These are phyloP conservation scores for Brachyalestes nurse DNA, from an alignment of 2,797 vertebrate genomes.

Conservation along the genomic window DNA sequence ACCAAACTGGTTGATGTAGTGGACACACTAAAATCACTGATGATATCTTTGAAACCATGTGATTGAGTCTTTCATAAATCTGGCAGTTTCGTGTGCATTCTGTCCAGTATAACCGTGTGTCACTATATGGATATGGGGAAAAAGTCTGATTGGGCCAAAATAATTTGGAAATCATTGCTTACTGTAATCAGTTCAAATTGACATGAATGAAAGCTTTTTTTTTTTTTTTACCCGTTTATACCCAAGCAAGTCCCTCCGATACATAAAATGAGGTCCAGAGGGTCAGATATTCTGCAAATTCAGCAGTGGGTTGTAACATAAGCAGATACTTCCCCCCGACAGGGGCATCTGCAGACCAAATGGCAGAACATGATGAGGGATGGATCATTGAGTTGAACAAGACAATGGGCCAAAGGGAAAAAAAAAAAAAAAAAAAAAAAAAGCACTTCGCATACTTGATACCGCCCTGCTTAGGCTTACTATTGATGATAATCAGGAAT, in stretches of 20 bases:
- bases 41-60: not conserved
- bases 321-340: slow-evolving; percentile 41
- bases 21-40: not conserved
- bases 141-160: slow-evolving; percentile 7
- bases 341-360: slow-evolving; percentile 60
- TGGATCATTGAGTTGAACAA: slow-evolving; percentile 43
- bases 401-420: slow-evolving; percentile 45
- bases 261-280: not conserved
- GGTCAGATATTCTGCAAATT: slow-evolving; percentile 28
- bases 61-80: not conserved
- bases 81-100: not conserved
- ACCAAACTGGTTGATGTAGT: not conserved
- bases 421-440: slow-evolving; percentile 47
- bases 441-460: slow-evolving; percentile 35
- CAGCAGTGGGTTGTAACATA: slow-evolving; percentile 33
- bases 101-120: not conserved
- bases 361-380: slow-evolving; percentile 55
- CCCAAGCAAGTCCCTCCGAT: not conserved
- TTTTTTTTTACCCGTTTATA: not conserved
- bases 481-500: slow-evolving; percentile 51
- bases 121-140: not conserved
- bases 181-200: not conserved
- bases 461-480: slow-evolving; percentile 23
- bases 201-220: not conserved
- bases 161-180: not conserved